Evolutionary conservation across 2,113 vertebrate genomes (phyloP), one percentile per base, ranked within the genome.

Genomic region (Oostethus manadensis): DNA sequence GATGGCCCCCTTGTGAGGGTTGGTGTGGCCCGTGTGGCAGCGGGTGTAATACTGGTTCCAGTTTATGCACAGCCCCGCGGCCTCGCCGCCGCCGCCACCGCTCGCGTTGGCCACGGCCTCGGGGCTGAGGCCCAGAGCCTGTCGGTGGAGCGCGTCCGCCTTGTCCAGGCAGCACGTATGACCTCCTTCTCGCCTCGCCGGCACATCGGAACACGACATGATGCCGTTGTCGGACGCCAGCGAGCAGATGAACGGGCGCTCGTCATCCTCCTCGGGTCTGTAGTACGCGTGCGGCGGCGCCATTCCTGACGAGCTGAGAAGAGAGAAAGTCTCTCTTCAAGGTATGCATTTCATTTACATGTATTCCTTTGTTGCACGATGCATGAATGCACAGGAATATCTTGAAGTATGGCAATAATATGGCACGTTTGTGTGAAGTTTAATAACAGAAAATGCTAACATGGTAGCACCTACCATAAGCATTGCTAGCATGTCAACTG

Each of bases 41-140:
- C 93, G 93, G 0, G 93, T 99, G 80, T 98, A 99, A 62, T 98
- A 99, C 69, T 94, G 94, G 84, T 98, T 94, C 97, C 97, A 98
- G 86, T 98, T 98, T 77, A 99, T 91, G 6, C 96, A 98, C 74
- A 91, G 86, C 7, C 89, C 89, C 51, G 86, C 54, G 1, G 82
- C 76, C 13, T 87, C 44, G 76, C 92, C 91, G 73, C 87, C 44
- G 76, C 92, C 91, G 73, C 87, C 92, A 26, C 79, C 90, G 77
- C 88, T 96, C 16, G 74, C 67, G 4, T 91, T 91, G 18, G 60
- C 60, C 66, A 89, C 60, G 0, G 83, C 85, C 68, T 91, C 90
- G 1, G 87, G 86, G 60, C 77, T 92, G 58, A 93, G 92, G 6
- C 89, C 92, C 51, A 93, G 90, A 0, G 91, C 78, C 60, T 91